Base-by-base conservation (phyloP, 2,888 invertebrate species). In the Automeris io region DNA sequence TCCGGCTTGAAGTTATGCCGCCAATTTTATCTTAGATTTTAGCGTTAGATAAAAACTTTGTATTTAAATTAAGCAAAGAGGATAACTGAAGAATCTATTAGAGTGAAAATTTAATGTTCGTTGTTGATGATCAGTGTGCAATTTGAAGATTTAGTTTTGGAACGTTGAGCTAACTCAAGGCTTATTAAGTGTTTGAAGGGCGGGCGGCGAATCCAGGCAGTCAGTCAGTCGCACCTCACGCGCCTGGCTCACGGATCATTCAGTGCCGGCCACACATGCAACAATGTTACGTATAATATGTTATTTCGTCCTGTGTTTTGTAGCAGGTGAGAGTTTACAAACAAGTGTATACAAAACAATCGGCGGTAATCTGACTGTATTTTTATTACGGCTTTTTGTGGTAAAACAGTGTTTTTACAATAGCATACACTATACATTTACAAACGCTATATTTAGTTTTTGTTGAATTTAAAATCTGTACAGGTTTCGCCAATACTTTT, bases 161-260 rank as follows among this genome's bases (percentile, higher is more conserved):
- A 56, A 66, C 53, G 55, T 58, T 59, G 61, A 59, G 51, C 50
- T 47, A 59, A 51, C 45, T 63, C 71, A 70, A 72, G 75, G 69
- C 62, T 68, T 70, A 67, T 69, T 60, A 58, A 49, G 50, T 56
- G 54, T 46, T 44, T 61, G 67, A 70, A 76, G 73, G 75, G 76
- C 76, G 73, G 75, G 73, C 75, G 74, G 72, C 46, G 41, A 43
- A 35, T 45, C 36, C 36, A 33, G 23, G 50, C n/a, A n/a, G 29
- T 29, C 49, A 51, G 51, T 54, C 61, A 48, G 47, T 53, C 62
- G 61, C 46, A 41, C 43, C 52, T 50, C 49, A 43, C 51, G 50
- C 52, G 54, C 48, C 47, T 41, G 48, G 45, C 49, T 43, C 48
- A 43, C 50, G 46, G 39, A 39, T 45, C 51, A 42, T 46, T 42